Evolutionary conservation across 2,113 vertebrate species (phyloP).

Genomic region (Paracanthobrama guichenoti): DNA sequence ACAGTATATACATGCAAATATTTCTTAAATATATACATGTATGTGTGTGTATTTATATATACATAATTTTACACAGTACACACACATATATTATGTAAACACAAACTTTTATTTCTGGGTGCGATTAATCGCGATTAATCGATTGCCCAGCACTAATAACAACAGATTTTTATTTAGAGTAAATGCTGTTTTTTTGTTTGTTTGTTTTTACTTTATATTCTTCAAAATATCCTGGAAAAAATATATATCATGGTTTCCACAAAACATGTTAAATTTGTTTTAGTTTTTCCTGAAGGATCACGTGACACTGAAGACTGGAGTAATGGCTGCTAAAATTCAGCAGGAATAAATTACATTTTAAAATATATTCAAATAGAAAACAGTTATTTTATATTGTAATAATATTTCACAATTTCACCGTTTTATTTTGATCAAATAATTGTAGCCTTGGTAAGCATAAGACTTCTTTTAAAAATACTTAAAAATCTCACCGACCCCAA

Average conservation of each 20-base stretch:
- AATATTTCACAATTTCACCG: neutral
- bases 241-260: neutral
- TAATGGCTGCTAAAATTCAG: neutral
- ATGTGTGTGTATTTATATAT: no score
- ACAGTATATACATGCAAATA: no score
- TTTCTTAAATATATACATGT: no score
- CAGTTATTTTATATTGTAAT: neutral
- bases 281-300: neutral
- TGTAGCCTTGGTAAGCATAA: no score
- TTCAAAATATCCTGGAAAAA: neutral
- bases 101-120: no score
- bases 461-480: no score
- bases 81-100: no score
- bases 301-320: neutral
- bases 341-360: neutral
- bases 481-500: neutral
- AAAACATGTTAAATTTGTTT: neutral
- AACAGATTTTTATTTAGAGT: neutral
- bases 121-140: no score
- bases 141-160: no score
- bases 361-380: no score
- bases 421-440: neutral
- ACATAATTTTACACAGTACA: no score
- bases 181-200: neutral
- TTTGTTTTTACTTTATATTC: neutral